Conservation (phyloP, 2,888 invertebrate species). For the Oxystoma pomonae region DNA sequence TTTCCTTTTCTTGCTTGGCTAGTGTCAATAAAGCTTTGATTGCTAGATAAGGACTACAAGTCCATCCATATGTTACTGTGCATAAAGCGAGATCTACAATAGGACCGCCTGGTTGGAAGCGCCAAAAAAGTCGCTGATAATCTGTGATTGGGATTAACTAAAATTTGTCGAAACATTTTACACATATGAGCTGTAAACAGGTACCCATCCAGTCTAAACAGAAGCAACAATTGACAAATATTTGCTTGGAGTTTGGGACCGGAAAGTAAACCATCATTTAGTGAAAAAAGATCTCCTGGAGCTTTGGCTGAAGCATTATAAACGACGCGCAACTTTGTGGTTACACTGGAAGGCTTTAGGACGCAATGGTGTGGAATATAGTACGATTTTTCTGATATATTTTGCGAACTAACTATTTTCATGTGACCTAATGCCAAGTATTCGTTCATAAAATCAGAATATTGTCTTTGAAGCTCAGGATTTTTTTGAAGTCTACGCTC, state of each 20-base stretch:
- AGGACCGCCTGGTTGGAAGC: not conserved
- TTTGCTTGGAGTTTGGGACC: conserved; percentile 2
- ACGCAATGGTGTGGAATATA: conserved; percentile 5
- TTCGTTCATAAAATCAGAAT: conserved; percentile 7
- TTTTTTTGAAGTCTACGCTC: too few species aligned
- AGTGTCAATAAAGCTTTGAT: not conserved
- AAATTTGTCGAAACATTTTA: conserved; percentile 6
- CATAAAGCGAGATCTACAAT: not conserved
- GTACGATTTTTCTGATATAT: not conserved
- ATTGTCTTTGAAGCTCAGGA: too few species aligned
- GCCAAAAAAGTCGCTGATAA: conserved; percentile 6
- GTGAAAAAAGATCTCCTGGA: not conserved
- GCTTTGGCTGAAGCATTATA: not conserved
- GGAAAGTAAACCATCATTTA: conserved; percentile 2
- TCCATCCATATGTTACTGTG: not conserved
- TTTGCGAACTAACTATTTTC: not conserved
- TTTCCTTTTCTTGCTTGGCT: not conserved
- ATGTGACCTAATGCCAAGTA: conserved; percentile 11
- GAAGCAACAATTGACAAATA: not conserved
- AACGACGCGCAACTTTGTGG: conserved; percentile 3
- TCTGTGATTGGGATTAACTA: conserved; percentile 1
- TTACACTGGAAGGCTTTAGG: not conserved
- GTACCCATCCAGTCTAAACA: not conserved
- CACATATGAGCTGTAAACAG: conserved; percentile 6
- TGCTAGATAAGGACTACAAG: not conserved